These are phyloP conservation scores for Mesochorus sp. DNA, from an alignment of 2,888 invertebrate species.

Conservation along the genomic window DNA sequence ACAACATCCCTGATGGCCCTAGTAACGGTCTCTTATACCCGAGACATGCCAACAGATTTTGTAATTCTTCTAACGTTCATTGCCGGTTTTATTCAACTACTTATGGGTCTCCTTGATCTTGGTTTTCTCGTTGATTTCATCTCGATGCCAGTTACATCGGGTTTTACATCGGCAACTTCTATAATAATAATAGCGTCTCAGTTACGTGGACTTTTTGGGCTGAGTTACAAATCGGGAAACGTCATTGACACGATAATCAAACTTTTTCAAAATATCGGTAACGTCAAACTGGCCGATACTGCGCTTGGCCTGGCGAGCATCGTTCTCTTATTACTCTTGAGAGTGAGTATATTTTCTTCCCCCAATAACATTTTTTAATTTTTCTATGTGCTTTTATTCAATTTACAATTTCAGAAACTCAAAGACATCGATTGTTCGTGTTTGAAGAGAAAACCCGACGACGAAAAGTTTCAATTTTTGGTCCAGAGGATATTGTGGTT, in stretches of 20 bases:
- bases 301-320: slow-evolving; percentile 87
- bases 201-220: slow-evolving; percentile 88
- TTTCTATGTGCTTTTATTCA: neutral
- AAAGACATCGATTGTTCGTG: slow-evolving; percentile 82
- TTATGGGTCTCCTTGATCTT: slow-evolving; percentile 91
- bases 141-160: slow-evolving; percentile 91
- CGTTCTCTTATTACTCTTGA: slow-evolving; percentile 85
- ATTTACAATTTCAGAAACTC: slow-evolving; percentile 84
- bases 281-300: slow-evolving; percentile 85
- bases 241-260: slow-evolving; percentile 85
- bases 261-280: slow-evolving; percentile 82
- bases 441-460: slow-evolving; percentile 46
- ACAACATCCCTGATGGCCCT: slow-evolving; percentile 97
- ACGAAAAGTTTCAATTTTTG: slow-evolving; percentile 39
- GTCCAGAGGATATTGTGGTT: slow-evolving; percentile 87
- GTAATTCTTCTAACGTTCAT: slow-evolving; percentile 90
- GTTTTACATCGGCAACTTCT: slow-evolving; percentile 93
- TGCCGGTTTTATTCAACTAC: slow-evolving; percentile 89
- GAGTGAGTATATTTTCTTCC: slow-evolving; percentile 83
- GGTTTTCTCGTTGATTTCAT: slow-evolving; percentile 94
- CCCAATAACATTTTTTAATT: neutral
- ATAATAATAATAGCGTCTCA: slow-evolving; percentile 90
- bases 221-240: slow-evolving; percentile 87
- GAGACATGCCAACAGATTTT: slow-evolving; percentile 87
- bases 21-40: slow-evolving; percentile 89